These are phyloP conservation scores for Eupithecia inturbata DNA, from an alignment of 2,888 invertebrate species.

Conservation along the genomic window DNA sequence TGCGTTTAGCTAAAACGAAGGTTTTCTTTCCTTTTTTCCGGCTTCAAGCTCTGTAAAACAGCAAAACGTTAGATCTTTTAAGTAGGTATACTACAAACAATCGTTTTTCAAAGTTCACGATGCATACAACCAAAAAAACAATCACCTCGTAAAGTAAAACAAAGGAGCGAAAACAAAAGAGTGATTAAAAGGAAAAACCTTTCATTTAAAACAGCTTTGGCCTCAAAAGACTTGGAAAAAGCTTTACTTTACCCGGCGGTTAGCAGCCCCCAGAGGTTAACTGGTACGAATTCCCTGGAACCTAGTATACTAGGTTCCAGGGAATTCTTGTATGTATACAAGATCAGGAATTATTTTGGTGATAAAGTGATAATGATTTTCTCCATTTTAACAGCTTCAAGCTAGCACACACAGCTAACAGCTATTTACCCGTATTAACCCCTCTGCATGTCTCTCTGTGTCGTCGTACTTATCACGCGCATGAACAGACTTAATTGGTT, in stretches of 20 bases:
- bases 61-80: background rate
- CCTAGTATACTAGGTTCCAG: too few species aligned
- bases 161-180: slow-evolving; percentile 14
- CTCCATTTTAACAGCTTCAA: background rate
- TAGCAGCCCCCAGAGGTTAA: background rate
- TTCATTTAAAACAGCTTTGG: slow-evolving; percentile 23
- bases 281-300: background rate
- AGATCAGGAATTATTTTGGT: background rate
- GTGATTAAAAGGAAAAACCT: slow-evolving; percentile 19
- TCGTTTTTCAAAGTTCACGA: background rate
- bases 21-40: background rate
- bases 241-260: background rate
- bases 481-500: too few species aligned
- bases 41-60: background rate
- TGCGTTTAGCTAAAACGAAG: background rate
- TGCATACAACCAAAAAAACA: slow-evolving; percentile 1
- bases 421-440: too few species aligned
- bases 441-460: too few species aligned
- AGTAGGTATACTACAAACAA: background rate
- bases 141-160: background rate
- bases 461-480: too few species aligned
- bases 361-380: background rate
- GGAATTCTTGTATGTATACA: too few species aligned
- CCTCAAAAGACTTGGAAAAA: background rate
- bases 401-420: too few species aligned